These are phyloP conservation scores for Drosophila bipectinata DNA, from an alignment of 1,140 invertebrate species.

Conservation along the genomic window DNA sequence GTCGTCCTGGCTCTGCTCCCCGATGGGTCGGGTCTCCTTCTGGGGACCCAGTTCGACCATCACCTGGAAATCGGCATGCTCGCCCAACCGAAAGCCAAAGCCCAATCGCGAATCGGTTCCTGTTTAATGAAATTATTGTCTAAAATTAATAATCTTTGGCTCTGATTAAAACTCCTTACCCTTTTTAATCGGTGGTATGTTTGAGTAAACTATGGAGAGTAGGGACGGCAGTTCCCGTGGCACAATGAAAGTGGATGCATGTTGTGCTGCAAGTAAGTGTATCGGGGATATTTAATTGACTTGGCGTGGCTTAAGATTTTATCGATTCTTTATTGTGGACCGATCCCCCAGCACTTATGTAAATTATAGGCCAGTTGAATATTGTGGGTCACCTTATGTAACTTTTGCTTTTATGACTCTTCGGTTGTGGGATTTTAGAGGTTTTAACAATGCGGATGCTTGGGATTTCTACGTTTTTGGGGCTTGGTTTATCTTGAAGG, in stretches of 20 bases:
- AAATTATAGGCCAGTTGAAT: constrained; percentile 20
- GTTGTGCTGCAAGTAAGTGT: constrained; percentile 44
- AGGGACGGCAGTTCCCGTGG: constrained; percentile 91
- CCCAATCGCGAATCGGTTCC: constrained; percentile 92
- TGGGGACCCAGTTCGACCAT: constrained; percentile 91
- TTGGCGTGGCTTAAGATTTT: constrained; percentile 6
- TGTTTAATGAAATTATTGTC: constrained; percentile 68
- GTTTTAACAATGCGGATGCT: constrained; percentile 27
- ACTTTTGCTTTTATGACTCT: constrained; percentile 10
- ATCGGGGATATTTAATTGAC: constrained; percentile 26
- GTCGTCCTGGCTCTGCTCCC: constrained; percentile 64
- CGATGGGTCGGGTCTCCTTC: constrained; percentile 87
- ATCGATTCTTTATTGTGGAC: constrained; percentile 4
- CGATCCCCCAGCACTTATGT: constrained; percentile 39
- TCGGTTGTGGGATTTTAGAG: constrained; percentile 13
- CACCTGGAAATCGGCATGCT: constrained; percentile 92
- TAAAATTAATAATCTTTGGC: not conserved
- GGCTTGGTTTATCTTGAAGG: constrained; percentile 39
- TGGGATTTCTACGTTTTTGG: not conserved
- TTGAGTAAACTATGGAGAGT: constrained; percentile 90
- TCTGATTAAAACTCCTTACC: constrained; percentile 84
- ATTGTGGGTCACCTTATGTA: constrained; percentile 21
- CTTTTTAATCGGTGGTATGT: constrained; percentile 93
- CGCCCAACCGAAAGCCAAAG: constrained; percentile 90
- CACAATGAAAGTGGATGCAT: constrained; percentile 85